Evolutionary conservation across 1,140 invertebrate genomes (phyloP), one percentile per base, ranked within the genome.

Genomic region (Sitophilus oryzae): DNA sequence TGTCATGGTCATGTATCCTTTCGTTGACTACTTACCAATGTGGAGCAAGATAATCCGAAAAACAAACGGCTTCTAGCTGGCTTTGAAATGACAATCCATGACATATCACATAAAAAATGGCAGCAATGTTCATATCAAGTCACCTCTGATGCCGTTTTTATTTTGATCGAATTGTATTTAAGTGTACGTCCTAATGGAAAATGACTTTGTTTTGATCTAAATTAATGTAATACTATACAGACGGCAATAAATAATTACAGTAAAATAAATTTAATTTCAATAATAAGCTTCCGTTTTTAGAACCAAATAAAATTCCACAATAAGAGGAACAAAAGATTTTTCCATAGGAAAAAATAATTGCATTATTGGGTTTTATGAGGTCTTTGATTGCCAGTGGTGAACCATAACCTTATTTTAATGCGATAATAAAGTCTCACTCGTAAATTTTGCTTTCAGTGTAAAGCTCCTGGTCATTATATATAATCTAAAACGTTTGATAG

Each of bases 401-500:
- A 52, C 55, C 53, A 57, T 59, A 59, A 58, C 52, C 49, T 59
- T 23, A 55, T 58, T 53, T 62, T 62, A 61, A 56, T 63, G 61
- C 51, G 34, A 20, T 58, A 63, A 63, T 60, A 63, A 63, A 58
- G 45, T 49, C 14, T 52, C 14, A 44, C 52, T 58, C 54, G 55
- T 59, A 56, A 62, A 63, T 63, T 60, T 63, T 60, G 49, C 61
- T 58, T 56, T 55, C 43, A 57, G 56, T 43, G 54, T 56, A 60
- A 56, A 56, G 58, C 54, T 37, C 48, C 44, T 46, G 56, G 61
- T 66, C 61, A 66, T 66, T 64, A 66, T 64, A 59, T 66, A 64
- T 64, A 51, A 62, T 62, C 64, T 64, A 64, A 62, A 66, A 59
- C 62, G 56, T 62, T 60, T 62, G 60, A 63, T 62, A 58, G 62